Evolutionary conservation across 2,797 vertebrate species (phyloP).

Genomic region (Myoxocephalus aenaeus): DNA sequence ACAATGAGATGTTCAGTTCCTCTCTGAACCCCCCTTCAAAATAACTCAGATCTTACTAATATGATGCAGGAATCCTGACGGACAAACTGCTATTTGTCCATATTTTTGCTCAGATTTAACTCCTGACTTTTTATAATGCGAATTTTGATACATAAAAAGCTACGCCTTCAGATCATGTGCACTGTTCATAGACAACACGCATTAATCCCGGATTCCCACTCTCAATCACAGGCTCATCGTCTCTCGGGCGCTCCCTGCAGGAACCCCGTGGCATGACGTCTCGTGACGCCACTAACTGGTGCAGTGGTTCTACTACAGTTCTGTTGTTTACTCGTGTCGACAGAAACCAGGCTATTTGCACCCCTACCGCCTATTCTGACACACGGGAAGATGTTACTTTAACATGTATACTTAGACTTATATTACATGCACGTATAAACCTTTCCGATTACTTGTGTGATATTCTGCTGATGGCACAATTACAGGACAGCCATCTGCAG

Average conservation of each 20-base stretch:
- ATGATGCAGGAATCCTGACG: neutral
- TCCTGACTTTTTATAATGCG: neutral
- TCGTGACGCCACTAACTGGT: conserved; percentile 42
- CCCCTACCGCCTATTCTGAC: fast-evolving
- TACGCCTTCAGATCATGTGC: neutral
- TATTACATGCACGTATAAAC: neutral
- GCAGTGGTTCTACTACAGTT: conserved; percentile 40
- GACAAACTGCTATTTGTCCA: neutral
- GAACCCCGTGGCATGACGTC: conserved; percentile 38
- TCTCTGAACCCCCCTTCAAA: neutral
- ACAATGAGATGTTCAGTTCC: neutral
- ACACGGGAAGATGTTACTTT: neutral
- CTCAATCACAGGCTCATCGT: neutral
- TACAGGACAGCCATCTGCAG: conserved; percentile 55
- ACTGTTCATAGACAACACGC: neutral
- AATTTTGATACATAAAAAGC: neutral
- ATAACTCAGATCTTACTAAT: neutral
- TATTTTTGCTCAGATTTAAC: neutral
- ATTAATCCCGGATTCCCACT: conserved; percentile 1
- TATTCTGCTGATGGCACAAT: neutral
- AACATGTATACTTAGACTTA: neutral
- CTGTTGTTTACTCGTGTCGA: conserved; percentile 5
- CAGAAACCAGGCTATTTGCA: neutral
- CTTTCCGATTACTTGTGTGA: neutral
- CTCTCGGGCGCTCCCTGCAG: conserved; percentile 36